A percentile compares a stretch with the other conserved stretches of the same genome.
These are phyloP conservation scores for Hycleus cichorii DNA, from an alignment of 1,140 invertebrate genomes.

Conservation along the genomic window DNA sequence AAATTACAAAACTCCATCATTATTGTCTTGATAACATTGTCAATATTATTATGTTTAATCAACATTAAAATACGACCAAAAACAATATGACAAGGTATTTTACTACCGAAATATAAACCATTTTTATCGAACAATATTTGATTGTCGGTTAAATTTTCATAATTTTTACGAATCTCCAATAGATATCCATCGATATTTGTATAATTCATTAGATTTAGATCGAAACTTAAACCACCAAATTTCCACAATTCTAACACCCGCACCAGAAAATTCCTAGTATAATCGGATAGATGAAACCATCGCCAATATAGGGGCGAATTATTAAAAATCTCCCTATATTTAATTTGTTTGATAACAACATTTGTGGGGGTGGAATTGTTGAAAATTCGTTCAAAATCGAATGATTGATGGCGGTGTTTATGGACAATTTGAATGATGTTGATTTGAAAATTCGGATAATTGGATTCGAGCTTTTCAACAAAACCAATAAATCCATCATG, in stretches of 20 bases:
- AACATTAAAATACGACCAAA: too few relatives aligned
- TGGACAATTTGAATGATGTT: not conserved
- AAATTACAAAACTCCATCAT: too few relatives aligned
- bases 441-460: conserved; percentile 7
- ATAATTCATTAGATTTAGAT: conserved; percentile 9
- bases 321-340: conserved; percentile 23
- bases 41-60: too few relatives aligned
- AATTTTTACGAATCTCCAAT: not conserved
- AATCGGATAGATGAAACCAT: conserved; percentile 24
- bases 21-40: not conserved
- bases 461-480: too few relatives aligned
- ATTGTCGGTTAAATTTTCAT: not conserved
- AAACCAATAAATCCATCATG: too few relatives aligned
- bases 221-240: conserved; percentile 31
- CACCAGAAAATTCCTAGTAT: conserved; percentile 27
- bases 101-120: not conserved
- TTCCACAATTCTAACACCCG: conserved; percentile 33
- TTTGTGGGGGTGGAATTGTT: conserved; percentile 18
- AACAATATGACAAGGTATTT: too few relatives aligned
- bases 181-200: not conserved
- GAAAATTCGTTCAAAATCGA: conserved; percentile 1
- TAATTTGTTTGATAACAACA: conserved; percentile 21
- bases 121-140: not conserved
- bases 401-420: too few relatives aligned
- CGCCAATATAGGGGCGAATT: conserved; percentile 21